A percentile compares a stretch with the other conserved stretches of the same genome.
Evolutionary conservation across 2,888 invertebrate species (phyloP).

Genomic region (Therioaphis trifolii): DNA sequence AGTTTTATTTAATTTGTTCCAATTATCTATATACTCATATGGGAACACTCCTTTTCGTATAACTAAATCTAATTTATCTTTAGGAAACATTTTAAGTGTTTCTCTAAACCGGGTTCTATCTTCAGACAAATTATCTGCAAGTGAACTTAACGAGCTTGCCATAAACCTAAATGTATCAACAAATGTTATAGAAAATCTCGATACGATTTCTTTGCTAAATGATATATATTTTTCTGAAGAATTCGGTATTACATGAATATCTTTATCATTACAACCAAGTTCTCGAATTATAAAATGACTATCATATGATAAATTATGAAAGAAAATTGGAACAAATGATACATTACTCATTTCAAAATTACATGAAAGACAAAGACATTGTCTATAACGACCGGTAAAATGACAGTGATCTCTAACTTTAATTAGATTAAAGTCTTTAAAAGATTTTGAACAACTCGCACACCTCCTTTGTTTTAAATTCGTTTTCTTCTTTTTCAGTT

Average conservation of each 20-base stretch:
- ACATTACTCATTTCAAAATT: no score
- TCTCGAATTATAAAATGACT: not conserved
- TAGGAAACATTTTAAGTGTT: not conserved
- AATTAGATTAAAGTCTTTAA: no score
- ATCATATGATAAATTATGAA: slow-evolving; percentile 12
- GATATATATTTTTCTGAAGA: slow-evolving; percentile 3
- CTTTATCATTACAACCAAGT: not conserved
- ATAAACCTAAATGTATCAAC: not conserved
- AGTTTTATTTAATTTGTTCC: not conserved
- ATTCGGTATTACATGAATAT: not conserved
- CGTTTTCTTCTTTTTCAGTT: no score
- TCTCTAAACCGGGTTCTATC: not conserved
- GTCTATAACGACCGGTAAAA: not conserved
- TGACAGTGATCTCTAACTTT: not conserved
- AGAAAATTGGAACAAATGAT: not conserved
- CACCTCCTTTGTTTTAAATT: no score
- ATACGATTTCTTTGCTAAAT: not conserved
- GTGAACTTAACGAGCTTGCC: not conserved
- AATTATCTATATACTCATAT: slow-evolving; percentile 69
- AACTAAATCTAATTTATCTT: not conserved
- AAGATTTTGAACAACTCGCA: no score
- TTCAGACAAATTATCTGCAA: not conserved
- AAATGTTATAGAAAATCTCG: not conserved
- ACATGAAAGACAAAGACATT: no score
- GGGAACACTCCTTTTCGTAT: not conserved